Base-by-base conservation (phyloP, 2,797 vertebrate genomes). In the Bradypus variegatus region DNA sequence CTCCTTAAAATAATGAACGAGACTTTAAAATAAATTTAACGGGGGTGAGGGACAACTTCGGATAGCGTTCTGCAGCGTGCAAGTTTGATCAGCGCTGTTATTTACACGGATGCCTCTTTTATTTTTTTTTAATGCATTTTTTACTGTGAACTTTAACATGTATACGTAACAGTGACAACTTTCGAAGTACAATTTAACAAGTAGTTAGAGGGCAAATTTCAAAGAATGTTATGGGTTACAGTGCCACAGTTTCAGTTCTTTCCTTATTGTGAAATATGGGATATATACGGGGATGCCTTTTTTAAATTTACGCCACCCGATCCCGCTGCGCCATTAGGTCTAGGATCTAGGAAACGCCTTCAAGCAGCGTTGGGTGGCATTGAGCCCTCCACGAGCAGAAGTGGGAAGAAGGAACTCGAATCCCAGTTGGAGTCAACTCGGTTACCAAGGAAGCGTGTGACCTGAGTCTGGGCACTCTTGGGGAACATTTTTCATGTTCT, bases 291-390 rank as follows among this genome's bases (percentile, higher is more conserved):
- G 41, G 41, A 45, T 45, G 41, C 41, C 41, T 45, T 45, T 45
- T 31, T 27, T 29, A 8, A 64, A 48, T 1, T 58, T 7, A 25
- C 41, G 23, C 23, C 8, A 19, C 14, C 5, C 2, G 25, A 6
- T 41, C 16, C 2, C 3, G 12, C 6, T 0, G 50, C 10, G 14
- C 18, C 21, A 45, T 18, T 33, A 0, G 70, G 3, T 3, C 38
- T 6, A 7, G 36, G 60, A 10, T 27, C 38, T 3, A 14, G 85
- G 18, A 78, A 60, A 31, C 11, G 4, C 12, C 21, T 19, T 50
- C 3, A 0, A 1, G 27, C 64, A 33, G 69, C 15, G 3, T 53
- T 9, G 50, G 10, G 50, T 4, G 3, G 53, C 53, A 12, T 45
- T 36, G 27, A 85, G 41, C 21, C 1, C 38, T 11, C 48, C 11